Base-by-base conservation (phyloP, 2,888 invertebrate species). In the Scaptomyza polygonia region DNA sequence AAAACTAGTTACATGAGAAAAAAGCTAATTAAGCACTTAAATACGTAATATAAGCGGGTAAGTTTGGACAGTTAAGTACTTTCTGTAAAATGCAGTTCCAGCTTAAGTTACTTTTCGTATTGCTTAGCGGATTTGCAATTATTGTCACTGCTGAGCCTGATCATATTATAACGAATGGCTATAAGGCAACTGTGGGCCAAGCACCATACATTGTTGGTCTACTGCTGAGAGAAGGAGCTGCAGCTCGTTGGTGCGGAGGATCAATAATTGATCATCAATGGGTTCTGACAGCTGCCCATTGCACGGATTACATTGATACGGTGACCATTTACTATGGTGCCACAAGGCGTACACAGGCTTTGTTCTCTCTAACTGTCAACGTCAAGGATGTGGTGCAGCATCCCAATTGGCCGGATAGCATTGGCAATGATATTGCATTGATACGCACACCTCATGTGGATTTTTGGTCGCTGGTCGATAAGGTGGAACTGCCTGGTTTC, bases 321-420 rank as follows among this genome's bases (percentile, higher is more conserved):
- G 76, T 76, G 8, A 77, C 69, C 27, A 80, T 88, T 1, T 77
- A 76, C 40, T 77, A 89, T 54, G 90, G 90, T 8, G 79, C 81
- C 4, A 86, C 77, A 9, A 45, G 63, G 14, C 83, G 87, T 7
- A 76, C 62, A 0, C 53, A 74, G 6, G 70, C 85, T 4, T 52
- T 79, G 14, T 69, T 72, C 18, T 70, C 47, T 0, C 29, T 79
- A 12, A 59, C 57, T 1, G 83, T 89, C 2, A 12, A 53, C 12
- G 69, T 57, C 6, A 49, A 58, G 7, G 55, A 67, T 11, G 47
- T 79, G 21, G 66, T 88, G 5, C 82, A 89, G 51, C 89, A 92
- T 34, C 92, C 92, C 63, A 86, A 90, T 34, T 79, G 84, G 18
- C 83, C 69, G 12, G 52, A 66, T 34, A 58, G 51, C 43, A 59